Percentiles rank a stretch among this genome's conserved stretches.
These are phyloP conservation scores for Hanleya hanleyi DNA, from an alignment of 2,888 invertebrate species.

Conservation along the genomic window DNA sequence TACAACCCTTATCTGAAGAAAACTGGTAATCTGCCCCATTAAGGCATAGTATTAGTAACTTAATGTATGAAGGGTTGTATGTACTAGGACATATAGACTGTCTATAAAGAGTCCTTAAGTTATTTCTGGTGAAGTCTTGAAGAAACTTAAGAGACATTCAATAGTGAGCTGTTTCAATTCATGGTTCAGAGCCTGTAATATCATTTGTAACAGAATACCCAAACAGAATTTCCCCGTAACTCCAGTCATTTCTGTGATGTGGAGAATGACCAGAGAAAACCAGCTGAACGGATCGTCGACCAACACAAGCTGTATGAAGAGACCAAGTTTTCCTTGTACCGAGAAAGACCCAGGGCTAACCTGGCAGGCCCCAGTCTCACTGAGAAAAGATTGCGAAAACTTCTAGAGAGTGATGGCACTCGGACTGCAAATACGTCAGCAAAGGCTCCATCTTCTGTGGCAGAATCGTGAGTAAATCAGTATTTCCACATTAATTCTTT, in stretches of 20 bases:
- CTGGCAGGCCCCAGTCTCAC: slow-evolving; percentile 53
- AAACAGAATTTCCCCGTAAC: slow-evolving; percentile 56
- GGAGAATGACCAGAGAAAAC: slow-evolving; percentile 43
- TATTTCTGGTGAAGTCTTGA: no score
- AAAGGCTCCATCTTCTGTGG: slow-evolving; percentile 7
- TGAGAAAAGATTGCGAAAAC: slow-evolving; percentile 58
- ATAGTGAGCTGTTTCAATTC: neutral
- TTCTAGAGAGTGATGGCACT: slow-evolving; percentile 55
- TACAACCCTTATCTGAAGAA: no score
- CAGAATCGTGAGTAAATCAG: neutral
- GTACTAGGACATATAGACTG: neutral
- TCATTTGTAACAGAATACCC: slow-evolving; percentile 50
- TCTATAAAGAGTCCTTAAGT: no score
- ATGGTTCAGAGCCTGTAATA: no score
- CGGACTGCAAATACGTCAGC: slow-evolving; percentile 28
- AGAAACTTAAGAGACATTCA: neutral
- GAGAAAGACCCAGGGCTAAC: slow-evolving; percentile 47
- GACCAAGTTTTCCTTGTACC: slow-evolving; percentile 65
- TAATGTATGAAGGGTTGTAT: no score
- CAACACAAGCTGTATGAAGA: slow-evolving; percentile 67
- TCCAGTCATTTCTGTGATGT: slow-evolving; percentile 48
- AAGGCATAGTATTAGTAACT: no score
- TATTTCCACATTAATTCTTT: neutral
- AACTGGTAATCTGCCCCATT: no score
- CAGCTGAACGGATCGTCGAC: slow-evolving; percentile 65